These are phyloP conservation scores for Oophaga pumilio DNA, from an alignment of 2,113 vertebrate species.

Conservation along the genomic window DNA sequence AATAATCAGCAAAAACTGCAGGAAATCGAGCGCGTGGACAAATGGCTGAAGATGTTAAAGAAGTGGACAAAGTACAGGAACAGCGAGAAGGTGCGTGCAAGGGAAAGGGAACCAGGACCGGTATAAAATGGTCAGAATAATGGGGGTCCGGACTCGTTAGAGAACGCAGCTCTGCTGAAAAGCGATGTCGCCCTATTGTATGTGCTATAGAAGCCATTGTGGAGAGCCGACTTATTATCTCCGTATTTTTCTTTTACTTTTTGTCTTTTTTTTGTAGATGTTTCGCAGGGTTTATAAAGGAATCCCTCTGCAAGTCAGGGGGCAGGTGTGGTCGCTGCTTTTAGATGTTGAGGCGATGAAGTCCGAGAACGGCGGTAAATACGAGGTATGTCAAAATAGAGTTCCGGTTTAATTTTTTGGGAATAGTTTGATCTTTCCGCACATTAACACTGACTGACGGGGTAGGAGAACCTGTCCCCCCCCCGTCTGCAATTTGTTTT, in stretches of 20 bases:
- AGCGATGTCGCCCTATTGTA: not conserved
- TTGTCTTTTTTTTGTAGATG: constrained; percentile 72
- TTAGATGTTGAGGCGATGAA: constrained; percentile 84
- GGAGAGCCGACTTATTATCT: not conserved
- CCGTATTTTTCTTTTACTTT: no score
- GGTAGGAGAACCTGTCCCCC: no score
- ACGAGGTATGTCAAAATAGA: constrained; percentile 72
- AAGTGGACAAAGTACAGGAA: constrained; percentile 89
- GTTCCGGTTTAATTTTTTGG: no score
- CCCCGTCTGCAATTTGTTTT: no score
- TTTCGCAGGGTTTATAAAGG: constrained; percentile 89
- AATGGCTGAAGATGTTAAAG: constrained; percentile 94
- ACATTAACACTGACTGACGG: no score
- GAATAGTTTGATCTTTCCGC: no score
- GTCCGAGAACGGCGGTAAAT: constrained; percentile 81
- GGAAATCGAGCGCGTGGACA: constrained; percentile 84
- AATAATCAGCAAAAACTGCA: constrained; percentile 81
- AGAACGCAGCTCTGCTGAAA: not conserved
- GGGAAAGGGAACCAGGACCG: not conserved
- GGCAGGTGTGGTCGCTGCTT: constrained; percentile 87
- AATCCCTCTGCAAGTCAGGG: constrained; percentile 87
- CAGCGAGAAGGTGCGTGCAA: constrained; percentile 82
- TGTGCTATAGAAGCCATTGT: not conserved
- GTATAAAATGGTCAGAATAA: not conserved
- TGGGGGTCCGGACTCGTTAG: not conserved